These are phyloP conservation scores for Echinops telfairi DNA, from an alignment of 2,113 vertebrate species.

Conservation along the genomic window DNA sequence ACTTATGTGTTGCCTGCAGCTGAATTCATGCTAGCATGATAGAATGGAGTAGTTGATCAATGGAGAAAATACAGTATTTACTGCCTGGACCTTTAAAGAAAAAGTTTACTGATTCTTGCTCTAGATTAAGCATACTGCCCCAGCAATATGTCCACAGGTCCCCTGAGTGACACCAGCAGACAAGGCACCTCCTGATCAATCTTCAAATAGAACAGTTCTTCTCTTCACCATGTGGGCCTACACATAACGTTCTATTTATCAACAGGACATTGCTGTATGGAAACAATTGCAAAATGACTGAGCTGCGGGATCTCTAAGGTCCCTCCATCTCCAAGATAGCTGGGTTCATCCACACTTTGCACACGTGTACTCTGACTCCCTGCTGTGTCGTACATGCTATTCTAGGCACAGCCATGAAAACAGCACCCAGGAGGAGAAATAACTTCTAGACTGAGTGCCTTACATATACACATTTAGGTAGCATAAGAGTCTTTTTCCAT, in stretches of 20 bases:
- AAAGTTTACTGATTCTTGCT: background rate
- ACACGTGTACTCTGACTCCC: background rate
- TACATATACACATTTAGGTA: background rate
- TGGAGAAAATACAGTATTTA: background rate
- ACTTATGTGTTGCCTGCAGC: background rate
- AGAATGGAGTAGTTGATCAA: background rate
- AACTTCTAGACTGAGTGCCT: background rate
- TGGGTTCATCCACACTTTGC: background rate
- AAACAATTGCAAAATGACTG: background rate
- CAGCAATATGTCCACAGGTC: background rate
- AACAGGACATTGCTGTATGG: background rate
- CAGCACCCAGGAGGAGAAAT: background rate
- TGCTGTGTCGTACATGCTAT: background rate
- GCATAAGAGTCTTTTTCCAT: background rate
- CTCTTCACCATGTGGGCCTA: background rate
- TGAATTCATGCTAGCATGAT: background rate
- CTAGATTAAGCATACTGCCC: background rate
- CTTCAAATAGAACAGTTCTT: background rate
- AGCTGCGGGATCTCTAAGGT: background rate
- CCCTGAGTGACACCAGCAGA: background rate
- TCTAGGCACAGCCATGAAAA: background rate
- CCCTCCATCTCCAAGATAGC: background rate
- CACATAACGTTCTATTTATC: background rate
- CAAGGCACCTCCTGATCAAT: background rate
- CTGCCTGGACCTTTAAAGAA: background rate